A percentile compares a stretch with the other conserved stretches of the same genome.
phyloP scores from a whole-genome alignment of 2,113 vertebrate species.

The Brevimyrus niger region DNA sequence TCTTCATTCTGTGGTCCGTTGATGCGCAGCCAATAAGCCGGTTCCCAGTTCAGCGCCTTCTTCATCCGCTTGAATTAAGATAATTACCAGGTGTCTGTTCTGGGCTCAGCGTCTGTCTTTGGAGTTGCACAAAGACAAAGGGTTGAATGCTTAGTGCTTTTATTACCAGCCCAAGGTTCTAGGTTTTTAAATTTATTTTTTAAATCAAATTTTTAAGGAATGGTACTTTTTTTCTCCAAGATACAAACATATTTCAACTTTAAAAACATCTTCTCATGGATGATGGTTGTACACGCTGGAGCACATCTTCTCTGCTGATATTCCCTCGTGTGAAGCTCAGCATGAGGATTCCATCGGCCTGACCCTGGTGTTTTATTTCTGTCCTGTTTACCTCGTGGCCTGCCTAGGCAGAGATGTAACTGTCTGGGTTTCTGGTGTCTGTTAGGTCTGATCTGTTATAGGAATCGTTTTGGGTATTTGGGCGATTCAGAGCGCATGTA shows the following conservation, averaged over 20 bases:
- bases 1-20: not conserved
- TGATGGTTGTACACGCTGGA: not conserved
- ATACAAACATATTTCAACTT: no score
- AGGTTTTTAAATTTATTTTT: not conserved
- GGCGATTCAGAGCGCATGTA: not conserved
- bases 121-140: not conserved
- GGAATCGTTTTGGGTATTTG: not conserved
- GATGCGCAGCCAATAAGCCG: constrained; percentile 8
- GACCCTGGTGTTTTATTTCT: not conserved
- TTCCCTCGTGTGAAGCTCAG: not conserved
- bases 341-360: not conserved
- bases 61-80: constrained; percentile 32
- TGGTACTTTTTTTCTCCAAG: no score
- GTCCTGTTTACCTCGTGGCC: not conserved
- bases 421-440: not conserved
- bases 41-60: constrained; percentile 17
- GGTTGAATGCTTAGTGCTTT: not conserved
- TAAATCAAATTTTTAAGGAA: not conserved
- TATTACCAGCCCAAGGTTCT: not conserved
- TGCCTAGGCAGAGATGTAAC: not conserved
- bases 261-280: not conserved
- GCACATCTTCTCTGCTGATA: not conserved
- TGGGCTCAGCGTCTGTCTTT: not conserved
- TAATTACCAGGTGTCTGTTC: constrained; percentile 34
- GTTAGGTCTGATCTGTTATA: not conserved